Evolutionary conservation across 2,113 vertebrate genomes (phyloP).

Genomic region (Ochotona curzoniae): DNA sequence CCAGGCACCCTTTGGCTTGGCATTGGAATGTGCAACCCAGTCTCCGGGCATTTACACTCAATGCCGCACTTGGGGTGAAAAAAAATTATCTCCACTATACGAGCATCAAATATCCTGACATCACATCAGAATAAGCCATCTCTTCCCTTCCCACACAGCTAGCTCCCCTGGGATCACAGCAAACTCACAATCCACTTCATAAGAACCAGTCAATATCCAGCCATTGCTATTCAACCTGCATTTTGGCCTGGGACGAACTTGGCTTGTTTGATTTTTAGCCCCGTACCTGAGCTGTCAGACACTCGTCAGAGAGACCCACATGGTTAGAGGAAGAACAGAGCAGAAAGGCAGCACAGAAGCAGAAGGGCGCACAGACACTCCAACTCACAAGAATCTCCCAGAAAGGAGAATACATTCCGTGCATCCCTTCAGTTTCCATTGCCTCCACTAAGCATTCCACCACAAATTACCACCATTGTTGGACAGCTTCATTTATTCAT

Average conservation of each 20-base stretch:
- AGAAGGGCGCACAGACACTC: rapidly evolving
- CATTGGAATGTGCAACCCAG: constrained; percentile 27
- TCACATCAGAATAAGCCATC: not conserved
- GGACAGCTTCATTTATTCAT: not conserved
- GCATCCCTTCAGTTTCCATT: not conserved
- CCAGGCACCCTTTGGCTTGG: constrained; percentile 64
- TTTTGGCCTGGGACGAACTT: not conserved
- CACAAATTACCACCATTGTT: not conserved
- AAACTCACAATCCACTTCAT: not conserved
- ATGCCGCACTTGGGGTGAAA: not conserved
- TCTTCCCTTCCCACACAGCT: too few species aligned
- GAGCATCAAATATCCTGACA: not conserved
- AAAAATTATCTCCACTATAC: constrained; percentile 1
- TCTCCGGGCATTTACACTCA: constrained; percentile 23
- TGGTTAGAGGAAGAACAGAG: not conserved
- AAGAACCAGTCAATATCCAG: not conserved
- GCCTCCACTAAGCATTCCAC: not conserved
- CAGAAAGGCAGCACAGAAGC: not conserved
- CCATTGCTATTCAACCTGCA: not conserved
- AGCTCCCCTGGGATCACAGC: not conserved
- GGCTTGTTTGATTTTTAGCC: not conserved
- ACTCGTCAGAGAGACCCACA: not conserved
- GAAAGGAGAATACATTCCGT: not conserved
- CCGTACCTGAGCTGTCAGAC: not conserved
- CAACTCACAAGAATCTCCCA: not conserved